These are phyloP conservation scores for Protonibea diacanthus DNA, from an alignment of 2,797 vertebrate genomes.

Conservation along the genomic window DNA sequence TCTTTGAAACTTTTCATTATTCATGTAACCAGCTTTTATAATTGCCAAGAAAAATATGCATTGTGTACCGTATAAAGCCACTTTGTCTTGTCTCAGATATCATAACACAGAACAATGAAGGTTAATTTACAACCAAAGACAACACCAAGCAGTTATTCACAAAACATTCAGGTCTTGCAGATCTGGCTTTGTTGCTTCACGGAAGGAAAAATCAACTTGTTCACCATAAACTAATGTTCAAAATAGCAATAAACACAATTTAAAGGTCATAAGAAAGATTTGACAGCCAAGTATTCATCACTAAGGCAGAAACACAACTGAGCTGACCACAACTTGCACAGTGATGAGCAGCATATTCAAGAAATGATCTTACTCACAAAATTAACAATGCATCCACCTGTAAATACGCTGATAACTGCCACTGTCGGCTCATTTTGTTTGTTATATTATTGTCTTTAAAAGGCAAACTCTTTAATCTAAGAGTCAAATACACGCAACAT, in stretches of 20 bases:
- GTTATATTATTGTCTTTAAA: constrained; percentile 11
- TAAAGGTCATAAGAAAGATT: constrained; percentile 47
- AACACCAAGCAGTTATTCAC: constrained; percentile 55
- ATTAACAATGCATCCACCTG: constrained; percentile 6
- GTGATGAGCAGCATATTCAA: not conserved
- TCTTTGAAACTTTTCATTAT: constrained; percentile 28
- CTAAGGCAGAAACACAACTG: constrained; percentile 12
- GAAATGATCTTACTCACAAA: not conserved
- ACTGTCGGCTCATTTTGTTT: not conserved
- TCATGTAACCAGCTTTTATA: constrained; percentile 9
- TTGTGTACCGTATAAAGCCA: constrained; percentile 28
- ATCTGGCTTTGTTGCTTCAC: constrained; percentile 61
- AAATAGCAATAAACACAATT: constrained; percentile 49
- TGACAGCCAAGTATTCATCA: constrained; percentile 21
- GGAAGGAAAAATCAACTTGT: constrained; percentile 27
- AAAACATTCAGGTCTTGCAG: constrained; percentile 60
- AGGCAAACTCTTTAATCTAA: not conserved
- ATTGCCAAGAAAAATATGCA: constrained; percentile 19
- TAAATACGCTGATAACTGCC: constrained; percentile 9
- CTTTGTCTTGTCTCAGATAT: constrained; percentile 43
- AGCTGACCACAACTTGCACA: constrained; percentile 8
- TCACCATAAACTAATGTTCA: constrained; percentile 23
- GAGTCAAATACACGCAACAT: not conserved
- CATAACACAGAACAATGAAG: constrained; percentile 37
- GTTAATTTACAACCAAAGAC: constrained; percentile 43